These are phyloP conservation scores for Rhizomys pruinosus DNA, from an alignment of 2,113 vertebrate species.

Conservation along the genomic window DNA sequence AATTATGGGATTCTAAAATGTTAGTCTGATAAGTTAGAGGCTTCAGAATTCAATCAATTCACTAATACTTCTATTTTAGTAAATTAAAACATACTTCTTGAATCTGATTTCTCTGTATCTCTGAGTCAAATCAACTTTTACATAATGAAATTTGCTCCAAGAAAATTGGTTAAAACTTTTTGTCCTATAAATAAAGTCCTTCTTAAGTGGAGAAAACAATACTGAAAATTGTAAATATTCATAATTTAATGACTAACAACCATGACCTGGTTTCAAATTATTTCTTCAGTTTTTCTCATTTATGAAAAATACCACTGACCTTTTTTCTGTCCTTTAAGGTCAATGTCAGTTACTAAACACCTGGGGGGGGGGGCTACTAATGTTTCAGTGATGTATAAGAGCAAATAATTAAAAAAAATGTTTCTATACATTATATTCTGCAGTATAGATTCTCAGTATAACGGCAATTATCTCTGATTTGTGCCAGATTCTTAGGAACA, in stretches of 20 bases:
- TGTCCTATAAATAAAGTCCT: constrained; percentile 53
- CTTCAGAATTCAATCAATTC: constrained; percentile 55
- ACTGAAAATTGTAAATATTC: constrained; percentile 71
- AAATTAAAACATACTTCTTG: neutral
- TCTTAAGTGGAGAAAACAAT: constrained; percentile 65
- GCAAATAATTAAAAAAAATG: constrained; percentile 52
- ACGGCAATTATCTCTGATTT: constrained; percentile 85
- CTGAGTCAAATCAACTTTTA: constrained; percentile 61
- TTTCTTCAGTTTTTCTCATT: constrained; percentile 65
- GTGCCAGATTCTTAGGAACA: constrained; percentile 87
- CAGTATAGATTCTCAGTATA: constrained; percentile 81
- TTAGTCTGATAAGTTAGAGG: constrained; percentile 47
- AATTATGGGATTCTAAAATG: constrained; percentile 46
- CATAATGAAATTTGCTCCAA: constrained; percentile 44
- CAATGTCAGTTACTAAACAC: constrained; percentile 51
- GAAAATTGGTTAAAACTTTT: constrained; percentile 47
- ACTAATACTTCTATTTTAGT: constrained; percentile 55
- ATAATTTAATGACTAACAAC: constrained; percentile 59
- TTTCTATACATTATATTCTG: constrained; percentile 56
- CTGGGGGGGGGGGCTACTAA: neutral
- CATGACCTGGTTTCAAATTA: constrained; percentile 77
- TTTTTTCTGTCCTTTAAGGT: constrained; percentile 29
- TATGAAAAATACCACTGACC: constrained; percentile 22
- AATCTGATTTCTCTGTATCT: constrained; percentile 47
- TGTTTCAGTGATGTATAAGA: constrained; percentile 31